Base-by-base conservation (phyloP, 2,888 invertebrate species). In the Patella pellucida region DNA sequence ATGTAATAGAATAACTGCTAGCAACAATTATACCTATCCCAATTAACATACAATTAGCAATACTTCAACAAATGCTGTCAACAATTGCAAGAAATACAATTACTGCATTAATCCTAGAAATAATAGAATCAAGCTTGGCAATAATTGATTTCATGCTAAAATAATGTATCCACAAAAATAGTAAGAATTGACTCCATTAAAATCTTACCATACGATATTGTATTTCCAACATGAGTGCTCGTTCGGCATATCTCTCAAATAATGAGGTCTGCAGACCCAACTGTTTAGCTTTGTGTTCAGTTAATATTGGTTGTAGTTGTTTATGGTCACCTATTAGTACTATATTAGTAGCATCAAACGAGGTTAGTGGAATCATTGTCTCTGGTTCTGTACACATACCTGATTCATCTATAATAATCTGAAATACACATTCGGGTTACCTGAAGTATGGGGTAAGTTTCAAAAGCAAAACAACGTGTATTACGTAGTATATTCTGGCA, bases 401-500 rank as follows among this genome's bases (percentile, higher is more conserved):
- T 74, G 85, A 82, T 76, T 89, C 89, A 78, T 90, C 89, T 41
- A 90, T 84, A 51, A 90, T 88, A 50, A 89, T 76, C 89, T 90
- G 84, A 11, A 81, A 79, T 15, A 70, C 0, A 69, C 41, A 9
- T 70, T 15, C 23, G 19, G 0, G 19, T 16, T 41, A 41, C 41
- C 41, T 9, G 41, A 41, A 41, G 9, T 41, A 9, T 41, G 41
- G 9, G 41, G 9, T 1, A 41, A 9, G 41, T 41, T 41, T 41
- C 41, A 41, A 9, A 41, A 41, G 1, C 41, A 9, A 41, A 31
- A 41, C 41, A 41, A 0, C 41, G 9, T 41, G 9, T 41, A 41
- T 9, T 9, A 41, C 9, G 9, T 41, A 41, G 41, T 41, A 41
- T 41, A 41, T 41, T 41, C 41, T 41, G 7, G 0, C 7, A 41